These are phyloP conservation scores for Steatornis caripensis DNA, from an alignment of 2,113 vertebrate genomes.

Conservation along the genomic window DNA sequence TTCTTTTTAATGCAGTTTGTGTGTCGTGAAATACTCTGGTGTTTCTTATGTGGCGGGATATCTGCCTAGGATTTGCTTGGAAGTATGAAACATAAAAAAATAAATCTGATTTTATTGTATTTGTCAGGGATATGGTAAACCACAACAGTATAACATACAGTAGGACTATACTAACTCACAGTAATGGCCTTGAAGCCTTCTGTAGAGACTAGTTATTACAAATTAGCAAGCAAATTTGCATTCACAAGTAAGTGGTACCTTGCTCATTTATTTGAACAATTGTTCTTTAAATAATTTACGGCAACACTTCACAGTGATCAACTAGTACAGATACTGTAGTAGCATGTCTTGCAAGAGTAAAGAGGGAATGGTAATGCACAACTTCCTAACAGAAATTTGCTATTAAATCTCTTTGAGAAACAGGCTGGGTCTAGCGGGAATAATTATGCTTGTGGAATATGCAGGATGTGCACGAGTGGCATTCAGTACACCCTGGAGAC, in stretches of 20 bases:
- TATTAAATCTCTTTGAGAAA: background rate
- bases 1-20: background rate
- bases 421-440: background rate
- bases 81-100: background rate
- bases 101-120: background rate
- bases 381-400: background rate
- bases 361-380: background rate
- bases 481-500: background rate
- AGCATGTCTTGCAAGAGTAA: background rate
- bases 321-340: background rate
- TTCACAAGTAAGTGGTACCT: background rate
- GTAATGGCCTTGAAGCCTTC: slow-evolving; percentile 9
- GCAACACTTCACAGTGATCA: background rate
- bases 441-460: background rate
- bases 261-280: slow-evolving; percentile 2
- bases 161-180: background rate
- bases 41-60: background rate
- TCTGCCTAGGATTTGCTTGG: background rate
- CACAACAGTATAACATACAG: background rate
- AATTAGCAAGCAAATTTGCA: slow-evolving; percentile 17
- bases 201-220: background rate
- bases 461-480: background rate
- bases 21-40: background rate
- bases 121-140: background rate
- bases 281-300: slow-evolving; percentile 53